Conservation (phyloP, 2,888 invertebrate species). For the Meteorus cinctellus region DNA sequence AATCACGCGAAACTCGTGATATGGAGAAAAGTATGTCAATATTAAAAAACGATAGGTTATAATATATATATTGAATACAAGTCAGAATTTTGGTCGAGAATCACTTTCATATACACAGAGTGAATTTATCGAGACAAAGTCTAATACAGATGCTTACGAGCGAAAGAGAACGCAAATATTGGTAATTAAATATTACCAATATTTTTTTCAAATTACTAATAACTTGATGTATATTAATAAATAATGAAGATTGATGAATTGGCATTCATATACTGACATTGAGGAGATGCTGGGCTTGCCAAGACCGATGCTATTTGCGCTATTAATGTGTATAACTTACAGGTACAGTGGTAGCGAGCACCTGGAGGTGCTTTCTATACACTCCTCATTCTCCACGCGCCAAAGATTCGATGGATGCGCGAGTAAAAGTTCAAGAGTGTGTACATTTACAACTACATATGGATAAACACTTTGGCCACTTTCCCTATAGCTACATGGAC, state of each 20-base stretch:
- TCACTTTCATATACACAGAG: too few relatives aligned
- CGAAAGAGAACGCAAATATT: too few relatives aligned
- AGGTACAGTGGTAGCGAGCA: constrained; percentile 14
- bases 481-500: constrained; percentile 25
- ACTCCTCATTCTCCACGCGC: constrained; percentile 47
- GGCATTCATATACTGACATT: constrained; percentile 15
- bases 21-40: too few relatives aligned
- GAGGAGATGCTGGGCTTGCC: constrained; percentile 44
- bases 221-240: not conserved
- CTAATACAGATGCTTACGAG: too few relatives aligned
- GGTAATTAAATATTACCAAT: too few relatives aligned
- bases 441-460: constrained; percentile 26
- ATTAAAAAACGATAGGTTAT: too few relatives aligned
- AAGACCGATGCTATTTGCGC: constrained; percentile 43
- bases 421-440: constrained; percentile 52
- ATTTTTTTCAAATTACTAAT: too few relatives aligned
- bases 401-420: constrained; percentile 49
- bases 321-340: constrained; percentile 18
- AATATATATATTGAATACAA: too few relatives aligned
- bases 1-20: too few relatives aligned
- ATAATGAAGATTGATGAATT: not conserved
- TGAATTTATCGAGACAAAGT: too few relatives aligned
- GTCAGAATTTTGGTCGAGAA: too few relatives aligned
- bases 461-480: constrained; percentile 10
- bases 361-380: constrained; percentile 52